Evolutionary conservation across 2,888 invertebrate species (phyloP).

Genomic region (Criorhina ranunculi): DNA sequence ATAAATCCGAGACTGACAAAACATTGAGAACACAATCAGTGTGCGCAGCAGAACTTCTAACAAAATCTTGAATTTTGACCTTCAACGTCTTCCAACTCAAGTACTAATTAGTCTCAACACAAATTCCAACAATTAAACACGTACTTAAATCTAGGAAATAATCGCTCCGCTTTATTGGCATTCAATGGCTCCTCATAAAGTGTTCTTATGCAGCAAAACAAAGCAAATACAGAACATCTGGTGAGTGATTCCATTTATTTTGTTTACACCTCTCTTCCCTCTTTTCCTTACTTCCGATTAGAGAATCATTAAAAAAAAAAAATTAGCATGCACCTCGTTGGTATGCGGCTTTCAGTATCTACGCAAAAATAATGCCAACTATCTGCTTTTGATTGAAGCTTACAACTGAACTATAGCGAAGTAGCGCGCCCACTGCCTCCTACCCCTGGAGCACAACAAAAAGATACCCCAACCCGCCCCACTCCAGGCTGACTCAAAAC

Average conservation of each 20-base stretch:
- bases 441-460: slow-evolving; percentile 21
- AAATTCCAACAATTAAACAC: slow-evolving; percentile 17
- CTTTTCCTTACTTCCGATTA: slow-evolving; percentile 29
- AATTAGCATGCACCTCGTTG: slow-evolving; percentile 56
- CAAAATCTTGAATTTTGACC: slow-evolving; percentile 19
- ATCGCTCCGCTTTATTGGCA: slow-evolving; percentile 22
- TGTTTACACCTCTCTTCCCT: slow-evolving; percentile 5
- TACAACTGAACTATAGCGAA: slow-evolving; percentile 28
- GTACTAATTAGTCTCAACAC: slow-evolving; percentile 17
- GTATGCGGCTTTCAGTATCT: slow-evolving; percentile 25
- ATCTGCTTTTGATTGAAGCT: slow-evolving; percentile 62
- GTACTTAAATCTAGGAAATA: slow-evolving; percentile 23
- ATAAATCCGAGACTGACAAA: neutral
- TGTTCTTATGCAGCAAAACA: slow-evolving; percentile 36
- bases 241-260: slow-evolving; percentile 40
- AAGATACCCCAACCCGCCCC: neutral
- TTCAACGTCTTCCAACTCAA: slow-evolving; percentile 22
- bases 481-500: slow-evolving; percentile 38
- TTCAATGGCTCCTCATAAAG: slow-evolving; percentile 14
- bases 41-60: slow-evolving; percentile 1
- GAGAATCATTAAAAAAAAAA: slow-evolving; percentile 44
- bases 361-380: slow-evolving; percentile 57
- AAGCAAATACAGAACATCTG: slow-evolving; percentile 53
- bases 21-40: neutral
- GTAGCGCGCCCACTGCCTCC: neutral